These are phyloP conservation scores for Seriola quinqueradiata DNA, from an alignment of 2,113 vertebrate genomes.

Conservation along the genomic window DNA sequence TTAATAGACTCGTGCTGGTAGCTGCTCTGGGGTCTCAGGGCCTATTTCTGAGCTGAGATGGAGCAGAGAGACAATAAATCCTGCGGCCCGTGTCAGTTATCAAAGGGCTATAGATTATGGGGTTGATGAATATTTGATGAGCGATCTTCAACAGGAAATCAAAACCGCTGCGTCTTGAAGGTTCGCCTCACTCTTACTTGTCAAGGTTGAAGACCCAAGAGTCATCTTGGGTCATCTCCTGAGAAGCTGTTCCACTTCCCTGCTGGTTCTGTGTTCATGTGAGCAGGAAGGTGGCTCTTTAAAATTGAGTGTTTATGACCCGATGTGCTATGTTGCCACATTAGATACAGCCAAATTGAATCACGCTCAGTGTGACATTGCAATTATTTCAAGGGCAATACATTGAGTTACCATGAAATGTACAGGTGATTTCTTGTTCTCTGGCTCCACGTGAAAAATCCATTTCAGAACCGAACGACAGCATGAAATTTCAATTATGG, in stretches of 20 bases:
- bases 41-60: constrained; percentile 21
- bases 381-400: constrained; percentile 47
- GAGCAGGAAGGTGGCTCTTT: constrained; percentile 6
- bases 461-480: constrained; percentile 32
- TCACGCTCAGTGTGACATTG: constrained; percentile 37
- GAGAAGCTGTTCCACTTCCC: not conserved
- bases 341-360: constrained; percentile 46
- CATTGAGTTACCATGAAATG: constrained; percentile 23
- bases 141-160: constrained; percentile 55
- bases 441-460: constrained; percentile 25
- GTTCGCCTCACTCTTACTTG: constrained; percentile 15
- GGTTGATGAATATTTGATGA: constrained; percentile 74
- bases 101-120: constrained; percentile 61
- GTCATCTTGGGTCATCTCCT: constrained; percentile 4
- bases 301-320: constrained; percentile 45
- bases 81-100: constrained; percentile 48
- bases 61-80: constrained; percentile 62
- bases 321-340: constrained; percentile 15
- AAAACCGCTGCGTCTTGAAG: constrained; percentile 13
- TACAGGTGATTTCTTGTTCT: constrained; percentile 27
- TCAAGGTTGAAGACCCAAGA: constrained; percentile 30
- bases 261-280: constrained; percentile 18
- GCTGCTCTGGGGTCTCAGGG: constrained; percentile 9
- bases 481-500: constrained; percentile 53
- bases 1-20: constrained; percentile 49